These are phyloP conservation scores for Siderastrea siderea DNA, from an alignment of 92 coral and sea anemone species.

Conservation along the genomic window DNA sequence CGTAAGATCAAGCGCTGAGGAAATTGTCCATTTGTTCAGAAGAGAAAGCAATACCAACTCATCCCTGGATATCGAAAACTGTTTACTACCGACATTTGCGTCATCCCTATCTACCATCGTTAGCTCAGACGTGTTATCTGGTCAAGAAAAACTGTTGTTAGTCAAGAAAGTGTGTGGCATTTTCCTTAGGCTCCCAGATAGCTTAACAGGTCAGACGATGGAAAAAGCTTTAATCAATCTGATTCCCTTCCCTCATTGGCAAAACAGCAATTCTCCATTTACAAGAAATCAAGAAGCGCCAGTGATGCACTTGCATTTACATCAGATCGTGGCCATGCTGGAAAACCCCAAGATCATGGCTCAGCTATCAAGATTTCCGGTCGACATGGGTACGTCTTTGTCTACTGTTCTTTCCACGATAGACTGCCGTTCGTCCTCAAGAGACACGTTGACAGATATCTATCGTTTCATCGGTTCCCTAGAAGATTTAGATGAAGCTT, in stretches of 20 bases:
- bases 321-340: not conserved
- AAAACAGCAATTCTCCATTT: not conserved
- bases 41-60: no score
- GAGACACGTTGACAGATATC: not conserved
- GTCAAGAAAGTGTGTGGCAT: not conserved
- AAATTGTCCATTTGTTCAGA: not conserved
- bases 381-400: not conserved
- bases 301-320: not conserved
- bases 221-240: not conserved
- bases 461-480: slow-evolving; percentile 11
- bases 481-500: not conserved
- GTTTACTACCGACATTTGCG: not conserved
- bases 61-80: no score
- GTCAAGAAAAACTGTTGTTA: not conserved
- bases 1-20: not conserved
- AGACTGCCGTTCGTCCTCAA: not conserved
- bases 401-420: not conserved
- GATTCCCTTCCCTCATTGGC: not conserved
- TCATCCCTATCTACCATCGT: not conserved
- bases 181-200: not conserved
- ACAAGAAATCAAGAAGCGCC: not conserved
- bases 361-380: not conserved
- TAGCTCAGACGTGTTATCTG: not conserved
- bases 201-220: not conserved
- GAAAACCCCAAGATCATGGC: not conserved